Conservation (phyloP, 2,888 invertebrate species). For the Gymnosoma rotundatum region DNA sequence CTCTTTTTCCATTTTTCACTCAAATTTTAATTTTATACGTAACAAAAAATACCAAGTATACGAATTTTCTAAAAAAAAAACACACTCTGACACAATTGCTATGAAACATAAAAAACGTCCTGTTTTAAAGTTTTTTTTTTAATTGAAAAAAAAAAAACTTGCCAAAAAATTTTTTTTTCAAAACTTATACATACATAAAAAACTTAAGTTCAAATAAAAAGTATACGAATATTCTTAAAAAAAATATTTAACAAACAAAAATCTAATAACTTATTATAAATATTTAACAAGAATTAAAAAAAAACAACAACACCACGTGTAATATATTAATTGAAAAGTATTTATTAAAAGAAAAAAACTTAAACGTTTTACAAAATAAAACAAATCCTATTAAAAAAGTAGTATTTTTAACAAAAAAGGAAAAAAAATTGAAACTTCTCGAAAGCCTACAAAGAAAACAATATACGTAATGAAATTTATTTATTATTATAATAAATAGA, state of each 20-base stretch:
- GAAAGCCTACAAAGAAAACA: conserved; percentile 72
- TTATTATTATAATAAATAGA: conserved; percentile 25
- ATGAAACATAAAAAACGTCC: conserved; percentile 67
- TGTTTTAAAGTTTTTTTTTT: conserved; percentile 57
- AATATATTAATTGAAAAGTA: conserved; percentile 65
- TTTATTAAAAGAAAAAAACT: conserved; percentile 60
- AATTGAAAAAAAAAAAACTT: conserved; percentile 60
- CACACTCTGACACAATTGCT: conserved; percentile 33
- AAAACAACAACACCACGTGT: conserved; percentile 45
- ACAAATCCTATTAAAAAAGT: conserved; percentile 44
- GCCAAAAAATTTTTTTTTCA: conserved; percentile 69
- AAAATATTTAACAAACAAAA: conserved; percentile 43
- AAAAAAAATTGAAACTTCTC: conserved; percentile 24
- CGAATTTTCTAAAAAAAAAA: conserved; percentile 70
- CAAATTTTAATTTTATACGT: conserved; percentile 34
- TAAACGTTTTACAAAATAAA: conserved; percentile 65
- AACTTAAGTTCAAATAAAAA: conserved; percentile 83
- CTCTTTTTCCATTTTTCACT: neutral
- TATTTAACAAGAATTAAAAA: conserved; percentile 70
- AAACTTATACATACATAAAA: conserved; percentile 61
- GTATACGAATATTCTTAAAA: conserved; percentile 81
- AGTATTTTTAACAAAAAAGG: conserved; percentile 46
- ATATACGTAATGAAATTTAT: conserved; percentile 66
- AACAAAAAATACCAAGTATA: conserved; percentile 71
- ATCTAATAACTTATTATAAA: conserved; percentile 69